Base-by-base conservation (phyloP, 1,140 invertebrate species). In the Heliothis virescens region DNA sequence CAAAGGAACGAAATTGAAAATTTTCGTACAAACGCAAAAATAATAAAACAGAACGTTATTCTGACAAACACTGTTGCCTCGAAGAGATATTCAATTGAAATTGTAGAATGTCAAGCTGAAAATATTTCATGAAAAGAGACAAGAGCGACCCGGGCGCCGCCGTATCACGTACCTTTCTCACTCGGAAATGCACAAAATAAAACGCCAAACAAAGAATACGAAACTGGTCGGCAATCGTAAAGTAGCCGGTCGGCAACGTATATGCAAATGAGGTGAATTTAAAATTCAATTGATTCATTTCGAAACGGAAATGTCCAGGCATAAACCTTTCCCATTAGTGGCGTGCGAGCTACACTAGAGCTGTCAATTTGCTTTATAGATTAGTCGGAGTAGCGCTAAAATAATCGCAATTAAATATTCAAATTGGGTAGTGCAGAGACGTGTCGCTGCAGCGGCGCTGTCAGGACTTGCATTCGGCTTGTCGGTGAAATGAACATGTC, bases 341-440 rank as follows among this genome's bases (percentile, higher is more conserved):
- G 77, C 74, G 74, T 62, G 80, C 57, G 79, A 55, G 62, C 71
- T 55, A 75, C 78, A 82, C 71, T 85, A 84, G 87, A 79, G 76
- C 76, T 82, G 86, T 86, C 88, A 90, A 89, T 89, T 90, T 86
- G 80, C 75, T 82, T 84, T 87, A 90, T 88, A 87, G 88, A 89
- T 87, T 87, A 89, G 83, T 84, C 78, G 81, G 83, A 79, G 79
- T 84, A 72, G 83, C 81, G 83, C 85, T 81, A 86, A 92, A 90
- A 90, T 92, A 89, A 88, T 87, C 82, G 55, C 84, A 89, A 90
- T 91, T 92, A 91, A 92, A 92, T 90, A 93, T 93, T 91, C 90
- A 92, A 86, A 91, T 90, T 89, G 86, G 87, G 81, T 86, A 93
- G 92, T 93, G 92, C 92, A 92, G 86, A 91, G 83, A 83, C 89